These are phyloP conservation scores for Danio kyathit DNA, from an alignment of 2,797 vertebrate species.

Conservation along the genomic window DNA sequence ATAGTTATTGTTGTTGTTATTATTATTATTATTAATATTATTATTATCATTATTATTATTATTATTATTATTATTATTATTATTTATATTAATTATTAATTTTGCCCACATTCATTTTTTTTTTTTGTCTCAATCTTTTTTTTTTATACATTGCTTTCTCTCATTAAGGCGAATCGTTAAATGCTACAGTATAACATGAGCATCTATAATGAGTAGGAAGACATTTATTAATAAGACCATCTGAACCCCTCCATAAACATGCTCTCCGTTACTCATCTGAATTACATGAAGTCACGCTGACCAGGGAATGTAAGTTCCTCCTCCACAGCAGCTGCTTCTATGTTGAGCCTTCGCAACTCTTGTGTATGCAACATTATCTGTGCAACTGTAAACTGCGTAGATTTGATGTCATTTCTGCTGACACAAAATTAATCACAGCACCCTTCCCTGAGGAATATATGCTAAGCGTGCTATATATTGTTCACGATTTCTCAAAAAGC, in stretches of 20 bases:
- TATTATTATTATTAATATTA: too few species aligned
- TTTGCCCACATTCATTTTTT: not conserved
- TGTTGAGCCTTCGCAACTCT: conserved; percentile 33
- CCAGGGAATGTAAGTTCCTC: conserved; percentile 56
- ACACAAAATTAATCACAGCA: conserved; percentile 31
- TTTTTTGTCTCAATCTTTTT: not conserved
- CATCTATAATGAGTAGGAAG: conserved; percentile 1
- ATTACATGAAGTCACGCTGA: conserved; percentile 39
- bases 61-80: too few species aligned
- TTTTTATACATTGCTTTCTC: not conserved
- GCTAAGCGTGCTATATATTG: conserved; percentile 27
- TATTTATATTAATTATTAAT: too few species aligned
- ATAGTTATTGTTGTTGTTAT: too few species aligned
- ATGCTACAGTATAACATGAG: not conserved
- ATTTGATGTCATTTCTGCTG: conserved; percentile 28
- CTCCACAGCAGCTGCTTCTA: conserved; percentile 64
- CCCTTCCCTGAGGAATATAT: conserved; percentile 17
- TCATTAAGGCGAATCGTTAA: not conserved
- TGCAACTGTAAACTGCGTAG: conserved; percentile 24
- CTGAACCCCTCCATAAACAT: conserved; percentile 48
- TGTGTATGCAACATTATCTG: conserved; percentile 20
- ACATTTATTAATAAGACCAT: conserved; percentile 44
- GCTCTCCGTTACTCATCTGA: conserved; percentile 58
- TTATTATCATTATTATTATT: too few species aligned
- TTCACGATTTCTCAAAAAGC: not conserved